Evolutionary conservation across 2,888 invertebrate genomes (phyloP).

Genomic region (Mesorhabditis sp.): DNA sequence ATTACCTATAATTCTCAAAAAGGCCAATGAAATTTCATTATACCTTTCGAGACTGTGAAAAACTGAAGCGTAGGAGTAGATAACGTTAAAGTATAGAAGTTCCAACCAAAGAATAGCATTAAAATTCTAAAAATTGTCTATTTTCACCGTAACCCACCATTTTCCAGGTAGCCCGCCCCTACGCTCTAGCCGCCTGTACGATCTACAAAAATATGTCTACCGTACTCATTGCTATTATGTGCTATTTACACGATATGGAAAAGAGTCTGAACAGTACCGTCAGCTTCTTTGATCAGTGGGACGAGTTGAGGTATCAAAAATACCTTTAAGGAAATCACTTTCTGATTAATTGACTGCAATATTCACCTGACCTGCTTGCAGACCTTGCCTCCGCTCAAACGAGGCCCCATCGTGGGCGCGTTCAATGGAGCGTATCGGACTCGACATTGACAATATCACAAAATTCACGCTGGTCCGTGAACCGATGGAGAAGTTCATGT

Average conservation of each 20-base stretch:
- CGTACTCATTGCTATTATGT: constrained; percentile 38
- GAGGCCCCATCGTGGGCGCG: background rate
- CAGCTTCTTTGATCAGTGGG: background rate
- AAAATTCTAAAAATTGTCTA: too few species aligned
- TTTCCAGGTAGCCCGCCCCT: constrained; percentile 16
- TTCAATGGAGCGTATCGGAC: too few species aligned
- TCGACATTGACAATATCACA: background rate
- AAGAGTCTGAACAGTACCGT: constrained; percentile 17
- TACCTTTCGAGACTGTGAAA: too few species aligned
- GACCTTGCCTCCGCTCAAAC: background rate
- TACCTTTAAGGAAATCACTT: background rate
- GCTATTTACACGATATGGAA: constrained; percentile 28
- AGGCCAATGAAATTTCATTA: too few species aligned
- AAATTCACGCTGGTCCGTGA: background rate
- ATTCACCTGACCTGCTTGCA: background rate
- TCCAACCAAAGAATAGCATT: too few species aligned
- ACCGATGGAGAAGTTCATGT: constrained; percentile 2
- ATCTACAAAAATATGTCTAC: constrained; percentile 43
- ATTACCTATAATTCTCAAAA: too few species aligned
- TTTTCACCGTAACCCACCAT: too few species aligned
- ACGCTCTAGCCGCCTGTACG: constrained; percentile 31
- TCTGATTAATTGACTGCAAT: too few species aligned
- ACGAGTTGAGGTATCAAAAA: background rate
- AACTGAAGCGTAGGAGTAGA: too few species aligned
- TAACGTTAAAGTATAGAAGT: too few species aligned